phyloP scores from a whole-genome alignment of 23 tunicate genomes.

The Halocynthia aurantium region DNA sequence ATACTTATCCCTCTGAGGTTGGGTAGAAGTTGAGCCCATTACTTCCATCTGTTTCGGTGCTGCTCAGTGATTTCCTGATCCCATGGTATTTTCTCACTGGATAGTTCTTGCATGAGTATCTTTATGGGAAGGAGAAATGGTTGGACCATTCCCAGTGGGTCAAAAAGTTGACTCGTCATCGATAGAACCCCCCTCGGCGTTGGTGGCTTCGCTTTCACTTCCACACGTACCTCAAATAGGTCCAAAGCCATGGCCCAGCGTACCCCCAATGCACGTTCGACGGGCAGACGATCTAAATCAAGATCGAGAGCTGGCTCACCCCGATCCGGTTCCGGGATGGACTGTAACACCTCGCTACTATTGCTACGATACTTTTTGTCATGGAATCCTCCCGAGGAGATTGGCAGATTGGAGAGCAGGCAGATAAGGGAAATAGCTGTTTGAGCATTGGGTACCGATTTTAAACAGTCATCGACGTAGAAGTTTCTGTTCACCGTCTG shows the following conservation, averaged over 20 bases:
- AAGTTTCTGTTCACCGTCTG: background rate
- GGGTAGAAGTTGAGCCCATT: slow-evolving; percentile 5
- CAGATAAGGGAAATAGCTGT: no score
- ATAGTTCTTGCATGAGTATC: slow-evolving; percentile 30
- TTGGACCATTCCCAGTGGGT: slow-evolving; percentile 36
- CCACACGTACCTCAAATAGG: slow-evolving; percentile 22
- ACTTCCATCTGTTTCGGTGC: slow-evolving; percentile 1
- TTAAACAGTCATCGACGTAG: slow-evolving; percentile 52
- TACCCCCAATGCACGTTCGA: slow-evolving; percentile 38
- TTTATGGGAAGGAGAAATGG: slow-evolving; percentile 37
- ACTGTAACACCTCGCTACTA: slow-evolving; percentile 21
- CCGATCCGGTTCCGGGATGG: slow-evolving; percentile 25
- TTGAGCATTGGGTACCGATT: background rate
- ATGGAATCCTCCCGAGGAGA: slow-evolving; percentile 38
- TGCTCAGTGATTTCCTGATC: background rate
- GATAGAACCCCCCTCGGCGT: slow-evolving; percentile 31
- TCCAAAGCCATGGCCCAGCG: slow-evolving; percentile 37
- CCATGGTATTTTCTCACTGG: slow-evolving; percentile 23
- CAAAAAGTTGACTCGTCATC: slow-evolving; percentile 17
- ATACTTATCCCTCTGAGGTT: slow-evolving; percentile 8
- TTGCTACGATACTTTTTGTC: slow-evolving; percentile 37
- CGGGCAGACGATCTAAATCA: slow-evolving; percentile 15
- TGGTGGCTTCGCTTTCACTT: slow-evolving; percentile 8
- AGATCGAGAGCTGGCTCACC: slow-evolving; percentile 1
- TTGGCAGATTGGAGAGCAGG: no score